Evolutionary conservation across 1,140 invertebrate genomes (phyloP).

Genomic region (Drosophila melanogaster): DNA sequence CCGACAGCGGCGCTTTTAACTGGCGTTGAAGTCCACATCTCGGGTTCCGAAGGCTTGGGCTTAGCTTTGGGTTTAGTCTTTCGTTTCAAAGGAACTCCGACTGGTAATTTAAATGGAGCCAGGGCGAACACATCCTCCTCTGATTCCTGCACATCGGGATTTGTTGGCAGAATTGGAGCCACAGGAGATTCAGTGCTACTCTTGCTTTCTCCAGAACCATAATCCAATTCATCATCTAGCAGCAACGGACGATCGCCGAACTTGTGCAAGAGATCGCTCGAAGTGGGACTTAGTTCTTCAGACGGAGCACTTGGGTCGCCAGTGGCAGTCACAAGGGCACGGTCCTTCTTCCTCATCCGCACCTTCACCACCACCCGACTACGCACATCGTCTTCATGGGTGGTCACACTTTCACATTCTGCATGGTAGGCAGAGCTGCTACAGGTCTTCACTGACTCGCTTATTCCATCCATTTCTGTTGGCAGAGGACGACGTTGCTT

Average conservation of each 20-base stretch:
- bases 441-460: slow-evolving; percentile 89
- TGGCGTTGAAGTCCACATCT: slow-evolving; percentile 81
- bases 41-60: slow-evolving; percentile 36
- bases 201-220: slow-evolving; percentile 85
- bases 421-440: slow-evolving; percentile 90
- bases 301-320: slow-evolving; percentile 24
- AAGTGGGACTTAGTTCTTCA: slow-evolving; percentile 80
- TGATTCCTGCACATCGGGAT: slow-evolving; percentile 28
- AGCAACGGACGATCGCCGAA: slow-evolving; percentile 92
- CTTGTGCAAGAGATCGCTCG: slow-evolving; percentile 87
- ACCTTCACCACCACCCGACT: slow-evolving; percentile 84
- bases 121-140: slow-evolving; percentile 90
- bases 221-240: slow-evolving; percentile 91
- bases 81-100: slow-evolving; percentile 81
- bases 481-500: slow-evolving; percentile 69
- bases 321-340: slow-evolving; percentile 55
- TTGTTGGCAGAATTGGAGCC: slow-evolving; percentile 3
- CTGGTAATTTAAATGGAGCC: slow-evolving; percentile 89
- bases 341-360: slow-evolving; percentile 82
- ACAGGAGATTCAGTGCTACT: slow-evolving; percentile 66
- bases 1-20: slow-evolving; percentile 43
- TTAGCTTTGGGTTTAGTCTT: slow-evolving; percentile 46
- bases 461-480: slow-evolving; percentile 87
- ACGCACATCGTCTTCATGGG: slow-evolving; percentile 87
- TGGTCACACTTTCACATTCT: slow-evolving; percentile 89